Conservation (phyloP, 2,888 invertebrate species). For the Agrochola litura region DNA sequence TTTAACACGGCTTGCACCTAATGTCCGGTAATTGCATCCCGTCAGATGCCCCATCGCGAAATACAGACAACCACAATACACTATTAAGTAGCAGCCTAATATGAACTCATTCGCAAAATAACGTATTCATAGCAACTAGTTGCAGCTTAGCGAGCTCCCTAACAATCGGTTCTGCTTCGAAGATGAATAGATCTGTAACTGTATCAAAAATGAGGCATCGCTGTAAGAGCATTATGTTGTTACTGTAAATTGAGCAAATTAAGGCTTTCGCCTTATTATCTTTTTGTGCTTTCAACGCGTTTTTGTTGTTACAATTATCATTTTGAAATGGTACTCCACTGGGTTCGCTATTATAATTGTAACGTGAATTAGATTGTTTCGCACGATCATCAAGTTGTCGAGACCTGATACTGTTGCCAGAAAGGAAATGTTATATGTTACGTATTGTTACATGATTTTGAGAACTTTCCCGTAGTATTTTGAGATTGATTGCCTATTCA, state of each 20-base stretch:
- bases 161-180: conserved; percentile 45
- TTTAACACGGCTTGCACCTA: conserved; percentile 84
- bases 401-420: conserved; percentile 42
- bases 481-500: conserved; percentile 66
- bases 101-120: conserved; percentile 59
- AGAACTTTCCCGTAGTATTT: conserved; percentile 55
- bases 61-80: conserved; percentile 51
- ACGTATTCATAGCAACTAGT: conserved; percentile 48
- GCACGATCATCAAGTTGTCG: conserved; percentile 57
- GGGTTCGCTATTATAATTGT: conserved; percentile 34
- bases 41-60: conserved; percentile 53
- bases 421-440: conserved; percentile 48
- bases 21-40: conserved; percentile 80
- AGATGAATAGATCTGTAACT: conserved; percentile 51
- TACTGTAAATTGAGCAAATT: conserved; percentile 48
- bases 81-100: conserved; percentile 53
- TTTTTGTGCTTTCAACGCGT: conserved; percentile 48
- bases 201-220: conserved; percentile 43
- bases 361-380: conserved; percentile 56
- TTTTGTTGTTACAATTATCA: conserved; percentile 52
- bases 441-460: conserved; percentile 53
- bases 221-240: conserved; percentile 34
- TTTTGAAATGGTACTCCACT: conserved; percentile 48
- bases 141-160: conserved; percentile 27
- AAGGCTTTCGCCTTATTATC: conserved; percentile 41